Percentiles rank a stretch among this genome's conserved stretches.
These are phyloP conservation scores for Kryphioiulus occultus DNA, from an alignment of 2,888 invertebrate genomes.

Conservation along the genomic window DNA sequence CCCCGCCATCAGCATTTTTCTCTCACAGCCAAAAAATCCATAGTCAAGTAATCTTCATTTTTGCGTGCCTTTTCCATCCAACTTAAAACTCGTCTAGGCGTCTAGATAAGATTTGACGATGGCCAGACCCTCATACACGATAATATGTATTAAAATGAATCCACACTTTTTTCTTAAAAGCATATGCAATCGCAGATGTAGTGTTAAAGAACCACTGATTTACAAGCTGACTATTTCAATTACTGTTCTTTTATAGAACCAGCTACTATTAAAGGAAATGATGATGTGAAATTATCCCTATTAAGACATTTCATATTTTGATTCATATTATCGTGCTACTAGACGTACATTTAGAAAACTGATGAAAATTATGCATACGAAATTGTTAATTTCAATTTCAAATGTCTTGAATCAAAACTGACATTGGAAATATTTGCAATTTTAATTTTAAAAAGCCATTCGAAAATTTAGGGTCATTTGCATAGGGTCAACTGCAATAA, in stretches of 20 bases:
- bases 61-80: background rate
- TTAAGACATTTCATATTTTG: too few relatives aligned
- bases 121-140: background rate
- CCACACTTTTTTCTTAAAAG: background rate
- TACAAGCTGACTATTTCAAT: background rate
- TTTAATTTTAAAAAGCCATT: background rate
- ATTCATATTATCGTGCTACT: too few relatives aligned
- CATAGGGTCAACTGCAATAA: too few relatives aligned
- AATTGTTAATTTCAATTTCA: too few relatives aligned
- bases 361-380: too few relatives aligned
- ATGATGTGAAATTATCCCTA: too few relatives aligned
- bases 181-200: background rate
- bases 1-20: background rate
- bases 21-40: background rate
- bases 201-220: background rate
- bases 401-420: too few relatives aligned
- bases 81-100: background rate
- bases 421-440: background rate
- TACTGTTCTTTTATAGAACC: too few relatives aligned
- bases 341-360: too few relatives aligned
- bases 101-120: background rate
- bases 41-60: background rate
- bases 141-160: background rate
- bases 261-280: too few relatives aligned
- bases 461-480: background rate